Conservation (phyloP, 2,113 vertebrate species). For the Gallinago media region DNA sequence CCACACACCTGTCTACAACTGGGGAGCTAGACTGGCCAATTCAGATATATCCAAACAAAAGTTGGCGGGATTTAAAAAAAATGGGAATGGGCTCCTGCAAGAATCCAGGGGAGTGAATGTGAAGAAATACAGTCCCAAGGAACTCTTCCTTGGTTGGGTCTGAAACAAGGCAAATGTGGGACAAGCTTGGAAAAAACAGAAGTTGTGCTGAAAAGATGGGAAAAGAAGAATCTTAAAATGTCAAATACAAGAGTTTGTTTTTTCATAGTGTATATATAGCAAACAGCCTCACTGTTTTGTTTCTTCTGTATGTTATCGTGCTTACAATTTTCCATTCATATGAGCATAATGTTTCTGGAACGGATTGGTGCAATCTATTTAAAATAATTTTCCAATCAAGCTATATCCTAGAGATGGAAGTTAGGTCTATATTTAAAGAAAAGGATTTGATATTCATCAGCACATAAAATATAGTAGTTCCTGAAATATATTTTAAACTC, state of each 20-base stretch:
- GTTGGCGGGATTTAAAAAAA: rapidly evolving
- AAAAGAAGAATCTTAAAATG: not conserved
- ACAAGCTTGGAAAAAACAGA: not conserved
- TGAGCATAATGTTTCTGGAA: conserved; percentile 23
- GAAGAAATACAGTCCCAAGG: not conserved
- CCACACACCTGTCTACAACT: not conserved
- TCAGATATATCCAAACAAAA: not conserved
- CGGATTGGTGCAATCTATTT: not conserved
- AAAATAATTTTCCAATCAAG: conserved; percentile 63
- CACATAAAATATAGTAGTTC: conserved; percentile 47
- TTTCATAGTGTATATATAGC: not conserved
- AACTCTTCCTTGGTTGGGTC: not conserved
- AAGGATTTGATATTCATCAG: conserved; percentile 39
- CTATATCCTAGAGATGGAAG: conserved; percentile 54
- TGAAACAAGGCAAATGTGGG: not conserved
- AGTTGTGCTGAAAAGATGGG: not conserved
- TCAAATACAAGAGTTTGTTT: not conserved
- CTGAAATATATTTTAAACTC: conserved; percentile 41
- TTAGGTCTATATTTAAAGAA: conserved; percentile 44
- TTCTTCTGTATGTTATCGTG: not conserved
- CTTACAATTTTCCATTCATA: conserved; percentile 43
- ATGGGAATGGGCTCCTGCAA: not conserved
- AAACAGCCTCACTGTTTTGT: not conserved
- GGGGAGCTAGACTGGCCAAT: not conserved
- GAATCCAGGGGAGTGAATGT: not conserved